A percentile compares a stretch with the other conserved stretches of the same genome.
Conservation (phyloP, 2,797 vertebrate species). For the Silurus aristotelis region DNA sequence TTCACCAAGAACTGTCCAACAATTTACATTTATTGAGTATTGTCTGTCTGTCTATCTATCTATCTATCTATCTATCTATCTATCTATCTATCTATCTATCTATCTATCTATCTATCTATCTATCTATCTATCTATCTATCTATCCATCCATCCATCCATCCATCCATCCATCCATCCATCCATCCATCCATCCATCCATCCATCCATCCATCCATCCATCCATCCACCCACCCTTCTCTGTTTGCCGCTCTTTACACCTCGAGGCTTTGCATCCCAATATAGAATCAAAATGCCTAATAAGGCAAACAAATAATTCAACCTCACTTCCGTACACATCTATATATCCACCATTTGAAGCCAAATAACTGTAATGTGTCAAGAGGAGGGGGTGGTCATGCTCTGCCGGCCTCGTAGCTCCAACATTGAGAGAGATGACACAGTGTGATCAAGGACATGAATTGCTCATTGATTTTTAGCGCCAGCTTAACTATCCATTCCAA, state of each 20-base stretch:
- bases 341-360: conserved; percentile 36
- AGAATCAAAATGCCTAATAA: background rate
- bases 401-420: conserved; percentile 68
- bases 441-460: conserved; percentile 85
- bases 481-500: conserved; percentile 85
- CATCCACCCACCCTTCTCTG: too few relatives aligned
- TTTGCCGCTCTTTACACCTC: background rate
- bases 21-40: background rate
- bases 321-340: background rate
- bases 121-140: too few relatives aligned
- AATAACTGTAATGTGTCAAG: conserved; percentile 45
- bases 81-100: too few relatives aligned
- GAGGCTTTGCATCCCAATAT: background rate
- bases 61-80: too few relatives aligned
- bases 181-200: too few relatives aligned
- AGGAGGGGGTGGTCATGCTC: conserved; percentile 62
- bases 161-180: too few relatives aligned
- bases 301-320: background rate
- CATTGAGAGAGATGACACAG: conserved; percentile 81
- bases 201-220: too few relatives aligned
- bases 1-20: background rate
- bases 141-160: too few relatives aligned
- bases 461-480: conserved; percentile 84
- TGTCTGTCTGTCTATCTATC: too few relatives aligned
- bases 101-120: too few relatives aligned